Conservation (phyloP, 2,797 vertebrate species). For the Clarias fuscus region DNA sequence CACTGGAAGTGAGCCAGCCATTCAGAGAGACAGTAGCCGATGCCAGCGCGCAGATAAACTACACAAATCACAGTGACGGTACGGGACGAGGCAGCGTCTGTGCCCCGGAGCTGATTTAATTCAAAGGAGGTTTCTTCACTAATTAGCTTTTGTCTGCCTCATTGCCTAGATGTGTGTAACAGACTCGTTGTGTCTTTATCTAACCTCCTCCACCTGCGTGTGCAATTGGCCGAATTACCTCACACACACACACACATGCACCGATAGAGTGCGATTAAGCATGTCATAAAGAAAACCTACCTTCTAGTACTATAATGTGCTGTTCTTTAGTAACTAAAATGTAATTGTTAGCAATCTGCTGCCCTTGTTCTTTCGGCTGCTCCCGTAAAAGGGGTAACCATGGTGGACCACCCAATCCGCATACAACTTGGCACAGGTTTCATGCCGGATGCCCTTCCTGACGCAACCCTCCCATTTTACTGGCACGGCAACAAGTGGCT, state of each 20-base stretch:
- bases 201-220: conserved; percentile 70
- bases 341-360: not conserved
- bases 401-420: no score
- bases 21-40: conserved; percentile 17
- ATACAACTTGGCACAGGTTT: no score
- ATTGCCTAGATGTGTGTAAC: conserved; percentile 74
- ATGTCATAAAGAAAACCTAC: not conserved
- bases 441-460: no score
- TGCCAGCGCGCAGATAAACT: conserved; percentile 43
- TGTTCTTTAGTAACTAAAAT: not conserved
- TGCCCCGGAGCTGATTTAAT: conserved; percentile 70
- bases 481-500: no score
- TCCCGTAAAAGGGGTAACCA: no score
- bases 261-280: not conserved
- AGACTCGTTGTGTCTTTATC: conserved; percentile 66
- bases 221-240: conserved; percentile 35
- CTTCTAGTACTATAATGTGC: not conserved
- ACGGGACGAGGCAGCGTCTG: conserved; percentile 50
- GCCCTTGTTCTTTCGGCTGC: no score
- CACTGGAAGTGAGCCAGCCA: conserved; percentile 42
- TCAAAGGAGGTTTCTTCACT: conserved; percentile 75
- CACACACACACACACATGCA: not conserved
- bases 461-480: no score
- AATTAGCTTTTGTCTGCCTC: conserved; percentile 79
- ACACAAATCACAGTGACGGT: conserved; percentile 48